Evolutionary conservation across 1,140 invertebrate genomes (phyloP).

Genomic region (Bathynomus jamesi): DNA sequence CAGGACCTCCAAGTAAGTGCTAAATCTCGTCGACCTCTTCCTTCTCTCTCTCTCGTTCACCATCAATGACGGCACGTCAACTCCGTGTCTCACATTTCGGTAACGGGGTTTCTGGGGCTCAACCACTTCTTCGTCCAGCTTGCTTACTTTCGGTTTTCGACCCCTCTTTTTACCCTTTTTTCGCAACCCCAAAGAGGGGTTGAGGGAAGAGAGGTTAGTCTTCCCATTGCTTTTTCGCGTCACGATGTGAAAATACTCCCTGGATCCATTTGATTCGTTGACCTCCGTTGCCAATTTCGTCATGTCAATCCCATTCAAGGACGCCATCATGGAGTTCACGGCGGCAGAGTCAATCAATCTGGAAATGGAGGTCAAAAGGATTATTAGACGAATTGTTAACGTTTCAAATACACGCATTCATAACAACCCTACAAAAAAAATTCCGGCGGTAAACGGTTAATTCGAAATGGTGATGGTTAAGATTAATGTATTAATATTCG

Average conservation of each 20-base stretch:
- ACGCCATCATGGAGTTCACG: no score
- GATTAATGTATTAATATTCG: no score
- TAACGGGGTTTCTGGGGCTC: background rate
- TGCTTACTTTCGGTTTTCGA: background rate
- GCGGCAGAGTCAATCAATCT: no score
- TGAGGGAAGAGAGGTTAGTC: background rate
- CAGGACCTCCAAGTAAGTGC: constrained; percentile 22
- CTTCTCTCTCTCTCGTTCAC: constrained; percentile 23
- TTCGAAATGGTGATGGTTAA: no score
- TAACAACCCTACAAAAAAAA: no score
- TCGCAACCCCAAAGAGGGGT: background rate
- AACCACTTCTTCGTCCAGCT: background rate
- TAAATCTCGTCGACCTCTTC: constrained; percentile 24
- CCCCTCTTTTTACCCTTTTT: background rate
- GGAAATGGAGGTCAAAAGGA: no score
- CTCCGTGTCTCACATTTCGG: background rate
- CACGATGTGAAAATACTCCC: background rate
- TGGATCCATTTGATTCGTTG: background rate
- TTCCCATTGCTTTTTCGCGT: background rate
- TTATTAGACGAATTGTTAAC: no score
- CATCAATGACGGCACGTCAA: constrained; percentile 14
- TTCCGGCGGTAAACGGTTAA: no score
- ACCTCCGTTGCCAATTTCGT: no score
- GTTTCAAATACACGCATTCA: no score
- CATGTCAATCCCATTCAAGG: no score